Evolutionary conservation across 2,888 invertebrate genomes (phyloP).

Genomic region (Scelioninae gen. 1): DNA sequence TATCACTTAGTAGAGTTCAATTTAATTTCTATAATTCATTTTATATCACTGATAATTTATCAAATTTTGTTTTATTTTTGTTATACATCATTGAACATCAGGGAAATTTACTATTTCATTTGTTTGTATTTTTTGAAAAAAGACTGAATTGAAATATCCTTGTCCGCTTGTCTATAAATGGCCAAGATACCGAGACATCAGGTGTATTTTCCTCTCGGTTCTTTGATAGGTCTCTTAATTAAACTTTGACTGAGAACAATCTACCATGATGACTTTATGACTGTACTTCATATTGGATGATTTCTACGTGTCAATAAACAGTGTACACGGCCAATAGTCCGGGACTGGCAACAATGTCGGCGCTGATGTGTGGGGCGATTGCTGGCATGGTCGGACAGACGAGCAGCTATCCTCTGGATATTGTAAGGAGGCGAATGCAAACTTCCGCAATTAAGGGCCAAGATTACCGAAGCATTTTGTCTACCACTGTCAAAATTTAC

Average conservation of each 20-base stretch:
- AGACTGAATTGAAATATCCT: no score
- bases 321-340: constrained; percentile 80
- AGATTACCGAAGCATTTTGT: constrained; percentile 86
- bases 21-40: no score
- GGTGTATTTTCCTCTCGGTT: constrained; percentile 76
- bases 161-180: not conserved
- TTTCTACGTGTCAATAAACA: constrained; percentile 75
- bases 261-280: constrained; percentile 74
- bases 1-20: no score
- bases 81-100: no score
- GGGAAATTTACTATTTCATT: constrained; percentile 27
- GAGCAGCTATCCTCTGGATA: constrained; percentile 98
- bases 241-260: constrained; percentile 76
- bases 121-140: not conserved
- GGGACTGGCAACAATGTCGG: constrained; percentile 85
- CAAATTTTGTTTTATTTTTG: no score
- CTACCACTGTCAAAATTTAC: constrained; percentile 89
- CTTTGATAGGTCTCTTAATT: constrained; percentile 72
- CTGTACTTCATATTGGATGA: constrained; percentile 79
- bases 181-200: constrained; percentile 67
- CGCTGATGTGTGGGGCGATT: constrained; percentile 93
- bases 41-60: no score
- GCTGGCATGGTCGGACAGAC: constrained; percentile 98
- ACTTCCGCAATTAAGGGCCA: constrained; percentile 86
- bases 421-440: constrained; percentile 91